Base-by-base conservation (phyloP, 2,113 vertebrate species). In the Amblyornis subalaris region DNA sequence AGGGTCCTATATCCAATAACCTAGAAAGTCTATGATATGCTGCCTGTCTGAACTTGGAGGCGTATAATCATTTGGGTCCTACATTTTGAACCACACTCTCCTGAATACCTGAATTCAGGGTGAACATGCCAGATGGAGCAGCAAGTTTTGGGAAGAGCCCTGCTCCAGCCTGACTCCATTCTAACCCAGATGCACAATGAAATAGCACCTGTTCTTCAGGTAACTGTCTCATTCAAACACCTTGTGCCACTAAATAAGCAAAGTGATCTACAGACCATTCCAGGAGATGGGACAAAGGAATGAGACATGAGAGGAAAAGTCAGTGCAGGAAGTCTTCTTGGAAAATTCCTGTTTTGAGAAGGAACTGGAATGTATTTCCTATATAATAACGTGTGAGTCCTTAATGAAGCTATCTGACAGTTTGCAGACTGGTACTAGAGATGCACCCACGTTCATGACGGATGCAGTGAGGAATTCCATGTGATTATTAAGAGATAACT, bases 371-470 rank as follows among this genome's bases (percentile, higher is more conserved):
- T 40, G 13, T 18, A 38, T 85, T 91, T 90, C 2, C 3, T 33
- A 31, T 6, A 24, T 8, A 71, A 25, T 44, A 40, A 58, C 1
- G 15, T 24, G 16, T 20, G 54, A 67, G 40, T 17, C 71, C 81
- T 72, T 62, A 38, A 55, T 29, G 29, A 72, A 45, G 25, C 14
- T 61, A 11, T 7, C n/a, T 69, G 53, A 10, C 29, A 53, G 21
- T n/a, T 28, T 82, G 66, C 12, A 4, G 57, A 21, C 7, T 48
- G 70, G 5, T 36, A 8, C 24, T 48, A 33, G 62, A 19, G n/a
- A 58, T 5, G 5, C 14, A 33, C 15, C 18, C 44, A 19, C 3
- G 2, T 9, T 55, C 8, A 2, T 3, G 13, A 44, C 15, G 48
- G 26, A 65, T 29, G 33, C 62, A 62, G 29, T 4, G 12, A 88